Conservation (phyloP, 2,113 vertebrate species). For the Sturnira hondurensis region DNA sequence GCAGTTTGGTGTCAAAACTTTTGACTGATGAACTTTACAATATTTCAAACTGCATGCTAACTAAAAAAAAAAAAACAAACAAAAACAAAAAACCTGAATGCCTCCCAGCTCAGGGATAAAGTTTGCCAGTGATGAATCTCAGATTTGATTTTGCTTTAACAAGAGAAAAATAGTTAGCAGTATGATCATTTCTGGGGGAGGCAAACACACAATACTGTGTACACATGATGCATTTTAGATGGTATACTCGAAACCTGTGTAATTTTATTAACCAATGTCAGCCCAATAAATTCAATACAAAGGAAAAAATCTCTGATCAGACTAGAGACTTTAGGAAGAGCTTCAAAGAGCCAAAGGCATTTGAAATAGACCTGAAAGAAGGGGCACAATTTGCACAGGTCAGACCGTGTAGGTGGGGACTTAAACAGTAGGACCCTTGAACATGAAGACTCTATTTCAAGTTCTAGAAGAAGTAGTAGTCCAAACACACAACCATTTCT, state of each 20-base stretch:
- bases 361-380: background rate
- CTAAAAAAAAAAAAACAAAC: background rate
- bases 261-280: background rate
- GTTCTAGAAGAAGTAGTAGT: background rate
- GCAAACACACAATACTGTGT: background rate
- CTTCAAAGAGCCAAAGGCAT: background rate
- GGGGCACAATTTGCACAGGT: background rate
- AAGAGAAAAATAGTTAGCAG: background rate
- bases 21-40: constrained; percentile 36
- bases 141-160: background rate
- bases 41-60: background rate
- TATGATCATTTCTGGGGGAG: background rate
- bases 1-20: background rate
- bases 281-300: background rate
- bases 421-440: background rate
- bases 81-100: background rate
- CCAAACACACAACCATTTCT: background rate
- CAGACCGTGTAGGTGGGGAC: background rate
- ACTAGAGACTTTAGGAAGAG: background rate
- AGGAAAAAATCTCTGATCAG: background rate
- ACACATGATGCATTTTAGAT: background rate
- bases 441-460: background rate
- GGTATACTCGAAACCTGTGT: background rate
- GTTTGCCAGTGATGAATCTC: background rate
- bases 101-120: background rate